Percentiles rank a stretch among this genome's conserved stretches.
Evolutionary conservation across 2,888 invertebrate species (phyloP).

Genomic region (Psococerastis gibbosa): DNA sequence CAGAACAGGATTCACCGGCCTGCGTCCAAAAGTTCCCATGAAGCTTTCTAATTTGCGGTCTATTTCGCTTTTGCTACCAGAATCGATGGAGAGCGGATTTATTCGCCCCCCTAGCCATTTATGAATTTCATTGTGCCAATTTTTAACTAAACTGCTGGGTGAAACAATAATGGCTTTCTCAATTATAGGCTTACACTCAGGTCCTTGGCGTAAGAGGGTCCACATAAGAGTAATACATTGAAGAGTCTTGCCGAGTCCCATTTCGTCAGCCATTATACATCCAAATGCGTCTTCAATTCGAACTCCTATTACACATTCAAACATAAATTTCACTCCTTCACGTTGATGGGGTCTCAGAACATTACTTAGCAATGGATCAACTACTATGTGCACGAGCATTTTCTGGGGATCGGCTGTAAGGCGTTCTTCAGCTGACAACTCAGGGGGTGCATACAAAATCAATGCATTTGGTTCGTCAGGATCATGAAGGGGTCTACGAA

Average conservation of each 20-base stretch:
- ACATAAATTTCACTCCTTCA: constrained; percentile 98
- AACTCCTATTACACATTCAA: constrained; percentile 89
- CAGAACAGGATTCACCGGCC: constrained; percentile 75
- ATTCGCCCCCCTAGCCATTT: constrained; percentile 88
- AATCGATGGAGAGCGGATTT: constrained; percentile 67
- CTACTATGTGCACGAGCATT: constrained; percentile 81
- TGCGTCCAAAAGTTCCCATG: constrained; percentile 54
- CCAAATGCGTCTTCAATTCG: constrained; percentile 75
- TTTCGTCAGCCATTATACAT: constrained; percentile 99
- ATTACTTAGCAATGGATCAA: constrained; percentile 81
- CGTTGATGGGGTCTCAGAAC: constrained; percentile 92
- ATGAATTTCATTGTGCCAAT: constrained; percentile 95
- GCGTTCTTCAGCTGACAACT: constrained; percentile 68
- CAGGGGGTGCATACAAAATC: constrained; percentile 69
- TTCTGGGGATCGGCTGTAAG: constrained; percentile 53
- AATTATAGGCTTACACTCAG: constrained; percentile 75
- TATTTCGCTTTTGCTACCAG: constrained; percentile 70
- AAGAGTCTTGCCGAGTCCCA: constrained; percentile 95
- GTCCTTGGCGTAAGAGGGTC: constrained; percentile 85
- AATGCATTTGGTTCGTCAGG: constrained; percentile 83
- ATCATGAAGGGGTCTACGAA: constrained; percentile 62
- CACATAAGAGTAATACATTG: constrained; percentile 93
- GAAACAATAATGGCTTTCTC: constrained; percentile 89
- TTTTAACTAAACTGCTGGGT: constrained; percentile 94
- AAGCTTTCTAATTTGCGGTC: constrained; percentile 62